These are phyloP conservation scores for Drosophila birchii DNA, from an alignment of 2,888 invertebrate genomes.

Conservation along the genomic window DNA sequence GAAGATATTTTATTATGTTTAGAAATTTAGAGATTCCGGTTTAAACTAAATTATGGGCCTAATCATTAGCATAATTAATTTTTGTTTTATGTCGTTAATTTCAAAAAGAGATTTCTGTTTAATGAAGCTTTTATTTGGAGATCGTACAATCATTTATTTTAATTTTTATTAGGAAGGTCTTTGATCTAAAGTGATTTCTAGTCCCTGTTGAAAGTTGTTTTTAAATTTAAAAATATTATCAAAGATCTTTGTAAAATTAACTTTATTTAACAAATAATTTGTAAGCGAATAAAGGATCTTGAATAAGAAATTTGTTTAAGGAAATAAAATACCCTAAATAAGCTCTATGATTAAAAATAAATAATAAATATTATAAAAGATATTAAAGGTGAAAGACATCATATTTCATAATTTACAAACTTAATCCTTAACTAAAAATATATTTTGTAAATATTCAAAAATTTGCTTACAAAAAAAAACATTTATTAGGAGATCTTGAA, in stretches of 20 bases:
- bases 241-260: neutral
- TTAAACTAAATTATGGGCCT: neutral
- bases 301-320: no score
- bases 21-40: neutral
- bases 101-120: neutral
- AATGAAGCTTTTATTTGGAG: neutral
- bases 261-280: no score
- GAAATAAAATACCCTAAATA: no score
- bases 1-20: neutral
- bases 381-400: no score
- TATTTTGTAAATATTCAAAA: neutral
- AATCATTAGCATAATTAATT: neutral
- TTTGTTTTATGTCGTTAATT: neutral
- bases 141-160: neutral
- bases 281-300: no score
- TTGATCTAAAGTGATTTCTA: neutral
- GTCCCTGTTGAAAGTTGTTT: neutral
- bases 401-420: no score
- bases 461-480: no score
- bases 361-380: no score
- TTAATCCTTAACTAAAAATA: no score
- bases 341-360: no score
- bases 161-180: neutral
- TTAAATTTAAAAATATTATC: neutral
- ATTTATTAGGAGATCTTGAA: no score